Conservation (phyloP, 2,797 vertebrate genomes). For the Austrolebias charrua region DNA sequence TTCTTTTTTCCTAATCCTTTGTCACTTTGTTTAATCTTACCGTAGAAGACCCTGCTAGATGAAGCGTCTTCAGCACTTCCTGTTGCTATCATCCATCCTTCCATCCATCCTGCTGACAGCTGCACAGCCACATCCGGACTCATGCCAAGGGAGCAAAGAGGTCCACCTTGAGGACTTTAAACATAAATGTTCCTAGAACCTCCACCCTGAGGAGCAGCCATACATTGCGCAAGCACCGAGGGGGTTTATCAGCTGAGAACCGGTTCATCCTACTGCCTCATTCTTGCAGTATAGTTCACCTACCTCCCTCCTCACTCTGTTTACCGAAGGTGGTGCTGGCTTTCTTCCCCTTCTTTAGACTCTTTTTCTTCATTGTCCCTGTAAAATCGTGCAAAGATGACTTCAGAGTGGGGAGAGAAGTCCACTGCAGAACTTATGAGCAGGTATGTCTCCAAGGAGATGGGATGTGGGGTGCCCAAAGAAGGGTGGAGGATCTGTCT, state of each 20-base stretch:
- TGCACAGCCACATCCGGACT: constrained; percentile 25
- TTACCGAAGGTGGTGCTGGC: constrained; percentile 23
- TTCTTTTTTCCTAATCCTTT: not conserved
- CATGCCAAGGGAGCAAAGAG: not conserved
- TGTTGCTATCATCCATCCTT: constrained; percentile 9
- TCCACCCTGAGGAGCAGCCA: constrained; percentile 18
- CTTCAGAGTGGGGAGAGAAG: constrained; percentile 71
- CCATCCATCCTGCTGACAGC: constrained; percentile 12
- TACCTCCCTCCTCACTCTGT: constrained; percentile 1
- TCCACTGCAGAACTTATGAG: constrained; percentile 83
- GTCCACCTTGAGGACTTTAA: not conserved
- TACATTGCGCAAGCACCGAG: constrained; percentile 3
- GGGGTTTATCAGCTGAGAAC: constrained; percentile 14
- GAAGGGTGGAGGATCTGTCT: constrained; percentile 93
- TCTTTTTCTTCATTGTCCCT: not conserved
- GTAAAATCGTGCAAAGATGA: constrained; percentile 36
- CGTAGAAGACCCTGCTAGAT: constrained; percentile 28
- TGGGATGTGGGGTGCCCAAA: constrained; percentile 81
- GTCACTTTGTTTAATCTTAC: not conserved
- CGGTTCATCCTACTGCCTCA: constrained; percentile 5
- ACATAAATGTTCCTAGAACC: constrained; percentile 29
- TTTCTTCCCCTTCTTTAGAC: not conserved
- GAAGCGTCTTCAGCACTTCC: constrained; percentile 13
- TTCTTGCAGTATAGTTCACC: constrained; percentile 1
- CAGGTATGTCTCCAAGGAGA: constrained; percentile 81